Percentiles rank a stretch among this genome's conserved stretches.
Conservation (phyloP, 2,888 invertebrate species). For the Drosophila demipolita region DNA sequence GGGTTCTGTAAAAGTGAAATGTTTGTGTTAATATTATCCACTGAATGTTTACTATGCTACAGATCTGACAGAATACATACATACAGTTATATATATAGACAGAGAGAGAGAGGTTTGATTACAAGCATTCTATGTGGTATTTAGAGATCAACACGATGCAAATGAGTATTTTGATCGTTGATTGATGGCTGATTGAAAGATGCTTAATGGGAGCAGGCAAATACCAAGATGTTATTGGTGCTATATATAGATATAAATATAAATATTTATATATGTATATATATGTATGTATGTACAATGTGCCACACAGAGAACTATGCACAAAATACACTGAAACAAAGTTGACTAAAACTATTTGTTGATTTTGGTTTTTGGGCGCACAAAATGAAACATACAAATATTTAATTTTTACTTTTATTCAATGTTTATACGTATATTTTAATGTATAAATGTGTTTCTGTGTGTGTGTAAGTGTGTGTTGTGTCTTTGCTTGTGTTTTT, state of each 20-base stretch:
- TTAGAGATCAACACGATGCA: conserved; percentile 61
- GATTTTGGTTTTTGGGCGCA: conserved; percentile 12
- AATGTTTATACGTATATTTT: conserved; percentile 51
- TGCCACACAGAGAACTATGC: conserved; percentile 61
- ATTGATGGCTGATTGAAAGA: conserved; percentile 33
- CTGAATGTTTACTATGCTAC: not conserved
- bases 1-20: conserved; percentile 79
- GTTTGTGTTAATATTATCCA: conserved; percentile 35
- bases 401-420: conserved; percentile 53
- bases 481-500: conserved; percentile 21
- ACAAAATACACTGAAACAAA: conserved; percentile 66
- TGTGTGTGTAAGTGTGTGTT: conserved; percentile 18
- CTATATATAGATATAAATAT: conserved; percentile 40
- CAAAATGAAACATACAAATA: conserved; percentile 53
- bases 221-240: conserved; percentile 48
- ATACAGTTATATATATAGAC: conserved; percentile 18
- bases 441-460: conserved; percentile 33
- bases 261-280: conserved; percentile 26
- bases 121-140: conserved; percentile 43
- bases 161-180: conserved; percentile 39
- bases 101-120: conserved; percentile 29
- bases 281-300: conserved; percentile 47
- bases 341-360: conserved; percentile 25
- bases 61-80: conserved; percentile 40
- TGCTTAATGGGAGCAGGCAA: conserved; percentile 59